These are phyloP conservation scores for Agrochola lota DNA, from an alignment of 2,888 invertebrate species.

Conservation along the genomic window DNA sequence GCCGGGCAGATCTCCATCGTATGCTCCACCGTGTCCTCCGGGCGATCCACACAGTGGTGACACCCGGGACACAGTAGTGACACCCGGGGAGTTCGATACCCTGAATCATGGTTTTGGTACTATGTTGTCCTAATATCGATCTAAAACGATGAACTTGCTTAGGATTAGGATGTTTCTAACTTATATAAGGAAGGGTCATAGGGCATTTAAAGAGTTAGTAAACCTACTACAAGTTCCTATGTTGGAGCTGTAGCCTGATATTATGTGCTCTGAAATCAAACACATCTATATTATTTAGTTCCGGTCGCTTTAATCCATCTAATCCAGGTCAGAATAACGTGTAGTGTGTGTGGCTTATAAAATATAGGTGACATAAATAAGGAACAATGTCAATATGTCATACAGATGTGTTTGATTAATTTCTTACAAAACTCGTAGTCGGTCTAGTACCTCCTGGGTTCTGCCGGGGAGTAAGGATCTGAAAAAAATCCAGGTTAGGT, in stretches of 20 bases:
- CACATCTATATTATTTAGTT: slow-evolving; percentile 9
- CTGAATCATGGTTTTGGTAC: no score
- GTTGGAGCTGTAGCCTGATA: not conserved
- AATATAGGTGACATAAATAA: not conserved
- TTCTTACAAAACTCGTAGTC: not conserved
- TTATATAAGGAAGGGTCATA: no score
- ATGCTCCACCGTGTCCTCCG: no score
- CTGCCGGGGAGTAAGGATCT: not conserved
- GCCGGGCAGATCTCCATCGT: no score
- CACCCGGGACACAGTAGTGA: no score
- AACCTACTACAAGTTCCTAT: not conserved
- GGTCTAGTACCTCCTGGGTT: not conserved
- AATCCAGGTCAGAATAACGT: not conserved
- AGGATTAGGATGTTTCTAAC: no score
- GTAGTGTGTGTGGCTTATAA: not conserved
- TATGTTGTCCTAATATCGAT: no score
- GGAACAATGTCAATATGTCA: no score
- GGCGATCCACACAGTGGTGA: no score
- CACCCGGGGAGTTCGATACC: no score
- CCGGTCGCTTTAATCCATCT: not conserved
- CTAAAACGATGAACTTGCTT: no score
- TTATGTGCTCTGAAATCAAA: not conserved
- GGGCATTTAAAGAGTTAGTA: not conserved
- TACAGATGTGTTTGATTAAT: not conserved
- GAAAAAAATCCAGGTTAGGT: not conserved